Evolutionary conservation across 2,113 vertebrate genomes (phyloP).

Genomic region (Oryzias javanicus): DNA sequence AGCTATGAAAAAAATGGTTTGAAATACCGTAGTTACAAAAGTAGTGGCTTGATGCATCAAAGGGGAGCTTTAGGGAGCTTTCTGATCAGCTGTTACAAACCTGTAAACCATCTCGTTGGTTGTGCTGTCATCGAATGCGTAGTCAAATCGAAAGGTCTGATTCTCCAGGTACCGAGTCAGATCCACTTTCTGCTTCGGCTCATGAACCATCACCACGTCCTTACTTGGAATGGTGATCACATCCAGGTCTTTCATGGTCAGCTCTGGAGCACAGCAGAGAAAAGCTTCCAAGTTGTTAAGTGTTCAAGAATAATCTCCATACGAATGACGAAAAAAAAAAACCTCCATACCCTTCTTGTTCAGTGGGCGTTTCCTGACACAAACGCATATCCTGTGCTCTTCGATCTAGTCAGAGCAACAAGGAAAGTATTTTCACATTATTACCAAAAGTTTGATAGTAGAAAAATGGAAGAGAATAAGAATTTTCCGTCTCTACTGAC

Average conservation of each 20-base stretch:
- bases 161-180: slow-evolving; percentile 97
- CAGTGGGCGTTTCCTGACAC: slow-evolving; percentile 95
- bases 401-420: slow-evolving; percentile 84
- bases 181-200: slow-evolving; percentile 98
- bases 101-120: slow-evolving; percentile 99
- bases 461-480: neutral
- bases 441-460: neutral
- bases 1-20: too few species aligned
- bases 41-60: too few species aligned
- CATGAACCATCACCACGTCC: slow-evolving; percentile 98
- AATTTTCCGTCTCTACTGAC: slow-evolving; percentile 73
- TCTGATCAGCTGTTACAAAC: slow-evolving; percentile 44
- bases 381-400: slow-evolving; percentile 98
- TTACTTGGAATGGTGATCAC: slow-evolving; percentile 99
- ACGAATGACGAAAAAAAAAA: neutral
- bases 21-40: too few species aligned
- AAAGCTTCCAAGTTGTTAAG: neutral
- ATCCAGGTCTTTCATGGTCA: slow-evolving; percentile 92
- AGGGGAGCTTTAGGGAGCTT: too few species aligned
- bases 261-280: slow-evolving; percentile 72
- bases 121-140: slow-evolving; percentile 93
- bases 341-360: slow-evolving; percentile 91
- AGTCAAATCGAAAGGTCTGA: slow-evolving; percentile 99
- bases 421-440: slow-evolving; percentile 1
- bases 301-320: neutral